A percentile compares a stretch with the other conserved stretches of the same genome.
Evolutionary conservation across 2,113 vertebrate species (phyloP).

Genomic region (Corapipo altera): DNA sequence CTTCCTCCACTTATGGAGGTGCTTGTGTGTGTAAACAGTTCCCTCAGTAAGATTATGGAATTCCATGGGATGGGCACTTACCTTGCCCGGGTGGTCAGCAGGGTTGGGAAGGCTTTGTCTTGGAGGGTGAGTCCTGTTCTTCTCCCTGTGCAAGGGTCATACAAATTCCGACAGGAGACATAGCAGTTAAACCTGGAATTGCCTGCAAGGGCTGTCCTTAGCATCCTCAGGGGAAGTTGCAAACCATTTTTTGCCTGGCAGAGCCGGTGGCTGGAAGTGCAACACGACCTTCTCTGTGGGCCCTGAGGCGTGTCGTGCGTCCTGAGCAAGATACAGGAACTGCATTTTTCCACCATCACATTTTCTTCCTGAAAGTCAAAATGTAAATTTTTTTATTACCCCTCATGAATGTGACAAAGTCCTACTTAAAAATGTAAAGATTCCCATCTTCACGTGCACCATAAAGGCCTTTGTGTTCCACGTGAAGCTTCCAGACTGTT

Average conservation of each 20-base stretch:
- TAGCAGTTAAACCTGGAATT: neutral
- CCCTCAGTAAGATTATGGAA: rapidly evolving
- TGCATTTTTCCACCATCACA: neutral
- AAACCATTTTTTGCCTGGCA: neutral
- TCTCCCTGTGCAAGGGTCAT: neutral
- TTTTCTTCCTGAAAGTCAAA: conserved; percentile 38
- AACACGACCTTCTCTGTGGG: neutral
- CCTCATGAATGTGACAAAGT: conserved; percentile 17
- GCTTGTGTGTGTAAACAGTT: rapidly evolving
- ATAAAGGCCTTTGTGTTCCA: neutral
- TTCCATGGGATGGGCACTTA: rapidly evolving
- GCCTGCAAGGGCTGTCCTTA: neutral
- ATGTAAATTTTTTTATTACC: conserved; percentile 45
- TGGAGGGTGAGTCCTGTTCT: neutral
- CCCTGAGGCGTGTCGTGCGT: neutral
- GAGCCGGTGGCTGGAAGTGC: neutral
- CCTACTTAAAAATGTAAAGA: conserved; percentile 48
- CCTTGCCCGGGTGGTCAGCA: neutral
- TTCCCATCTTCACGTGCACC: neutral
- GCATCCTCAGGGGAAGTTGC: neutral
- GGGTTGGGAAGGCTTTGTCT: neutral
- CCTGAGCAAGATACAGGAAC: neutral
- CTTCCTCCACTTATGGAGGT: rapidly evolving
- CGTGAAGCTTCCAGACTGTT: neutral
- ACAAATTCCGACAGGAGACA: neutral